These are phyloP conservation scores for Aspiorhynchus laticeps DNA, from an alignment of 2,113 vertebrate species.

Conservation along the genomic window DNA sequence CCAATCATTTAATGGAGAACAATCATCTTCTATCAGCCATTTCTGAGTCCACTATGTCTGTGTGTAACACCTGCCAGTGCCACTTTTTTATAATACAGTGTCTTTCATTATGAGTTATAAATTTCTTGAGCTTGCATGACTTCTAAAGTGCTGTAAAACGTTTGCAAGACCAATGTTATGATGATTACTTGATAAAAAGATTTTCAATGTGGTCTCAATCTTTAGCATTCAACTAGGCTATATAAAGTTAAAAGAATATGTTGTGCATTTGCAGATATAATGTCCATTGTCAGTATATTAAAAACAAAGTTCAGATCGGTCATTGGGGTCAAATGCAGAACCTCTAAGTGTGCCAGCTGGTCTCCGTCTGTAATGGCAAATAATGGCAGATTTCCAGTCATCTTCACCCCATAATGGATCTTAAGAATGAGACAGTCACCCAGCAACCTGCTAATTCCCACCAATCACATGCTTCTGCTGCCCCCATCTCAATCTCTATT, in stretches of 20 bases:
- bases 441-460: slow-evolving; percentile 7
- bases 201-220: background rate
- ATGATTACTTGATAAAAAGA: background rate
- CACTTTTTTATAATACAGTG: background rate
- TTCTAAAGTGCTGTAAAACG: background rate
- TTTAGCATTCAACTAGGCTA: background rate
- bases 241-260: background rate
- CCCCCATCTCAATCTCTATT: background rate
- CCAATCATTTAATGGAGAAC: slow-evolving; percentile 66
- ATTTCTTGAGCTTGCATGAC: background rate
- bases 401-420: background rate
- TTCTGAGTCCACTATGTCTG: background rate
- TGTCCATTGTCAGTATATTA: background rate
- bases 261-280: background rate
- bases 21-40: slow-evolving; percentile 51
- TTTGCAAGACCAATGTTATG: background rate
- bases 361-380: slow-evolving; percentile 1
- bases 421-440: background rate
- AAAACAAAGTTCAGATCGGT: background rate
- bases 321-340: background rate
- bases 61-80: background rate
- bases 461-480: background rate
- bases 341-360: background rate
- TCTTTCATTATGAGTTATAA: background rate
- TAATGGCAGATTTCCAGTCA: background rate